These are phyloP conservation scores for Euzophera pinguis DNA, from an alignment of 2,888 invertebrate genomes.

Conservation along the genomic window DNA sequence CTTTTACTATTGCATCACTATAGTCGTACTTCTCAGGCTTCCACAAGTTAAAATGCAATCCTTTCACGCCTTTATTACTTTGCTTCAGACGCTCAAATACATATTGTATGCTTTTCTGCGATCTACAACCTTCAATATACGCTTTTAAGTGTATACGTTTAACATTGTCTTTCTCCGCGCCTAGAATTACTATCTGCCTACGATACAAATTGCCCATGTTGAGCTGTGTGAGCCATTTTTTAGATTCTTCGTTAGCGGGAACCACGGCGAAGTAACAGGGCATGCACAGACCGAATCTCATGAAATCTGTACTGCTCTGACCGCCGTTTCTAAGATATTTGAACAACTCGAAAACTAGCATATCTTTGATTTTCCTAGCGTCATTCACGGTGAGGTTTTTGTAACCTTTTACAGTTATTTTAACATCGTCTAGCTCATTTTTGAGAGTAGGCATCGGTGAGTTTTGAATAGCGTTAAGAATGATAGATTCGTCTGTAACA, in stretches of 20 bases:
- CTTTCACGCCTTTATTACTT: slow-evolving; percentile 55
- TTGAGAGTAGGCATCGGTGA: slow-evolving; percentile 48
- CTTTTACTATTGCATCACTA: slow-evolving; percentile 32
- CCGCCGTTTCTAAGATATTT: slow-evolving; percentile 48
- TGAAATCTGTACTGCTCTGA: slow-evolving; percentile 47
- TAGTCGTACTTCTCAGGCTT: slow-evolving; percentile 27
- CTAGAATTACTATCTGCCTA: slow-evolving; percentile 40
- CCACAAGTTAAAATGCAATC: slow-evolving; percentile 56
- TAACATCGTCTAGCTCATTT: slow-evolving; percentile 41
- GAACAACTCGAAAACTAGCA: slow-evolving; percentile 51
- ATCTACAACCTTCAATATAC: slow-evolving; percentile 10
- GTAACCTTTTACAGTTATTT: slow-evolving; percentile 49
- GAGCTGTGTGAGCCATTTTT: slow-evolving; percentile 48
- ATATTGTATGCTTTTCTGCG: slow-evolving; percentile 21
- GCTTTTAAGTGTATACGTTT: slow-evolving; percentile 27
- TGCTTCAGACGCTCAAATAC: slow-evolving; percentile 44
- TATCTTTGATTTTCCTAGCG: slow-evolving; percentile 59
- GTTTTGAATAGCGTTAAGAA: slow-evolving; percentile 30
- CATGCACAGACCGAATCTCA: slow-evolving; percentile 52
- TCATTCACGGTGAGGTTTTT: slow-evolving; percentile 39
- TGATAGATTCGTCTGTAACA: slow-evolving; percentile 26
- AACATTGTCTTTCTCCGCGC: slow-evolving; percentile 38
- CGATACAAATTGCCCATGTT: slow-evolving; percentile 47
- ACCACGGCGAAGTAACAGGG: slow-evolving; percentile 55
- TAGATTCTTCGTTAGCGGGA: slow-evolving; percentile 56